Evolutionary conservation across 2,113 vertebrate species (phyloP), one percentile per base, ranked within the genome.

Genomic region (Hippopotamus amphibius): DNA sequence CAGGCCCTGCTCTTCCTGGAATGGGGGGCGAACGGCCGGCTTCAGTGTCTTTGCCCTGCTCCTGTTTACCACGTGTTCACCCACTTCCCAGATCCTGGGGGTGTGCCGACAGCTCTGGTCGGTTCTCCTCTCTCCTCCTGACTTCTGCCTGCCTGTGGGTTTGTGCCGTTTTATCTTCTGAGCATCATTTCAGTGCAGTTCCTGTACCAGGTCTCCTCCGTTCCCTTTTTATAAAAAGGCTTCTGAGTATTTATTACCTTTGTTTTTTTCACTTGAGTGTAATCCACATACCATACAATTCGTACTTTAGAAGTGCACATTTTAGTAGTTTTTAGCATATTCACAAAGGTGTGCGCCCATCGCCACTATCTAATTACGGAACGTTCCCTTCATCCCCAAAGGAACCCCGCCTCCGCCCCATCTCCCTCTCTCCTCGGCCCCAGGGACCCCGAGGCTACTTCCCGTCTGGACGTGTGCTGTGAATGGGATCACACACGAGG

Each of bases 401-500:
- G 72, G n/a, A 59, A 9, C 37, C 41, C 17, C 37, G 0, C 2
- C 0, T 41, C 37, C 68, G 5, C 22, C 24, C 2, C 43, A 26
- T n/a, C 0, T 11, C 80, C 43, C 57, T 50, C 66, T 26, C 59
- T 22, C 43, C 55, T 22, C 43, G 48, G 11, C 43, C 55, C 43
- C 30, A 26, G 66, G 43, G 7, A 16, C 41, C 11, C 1, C 7
- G 21, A 30, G 55, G 9, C 55, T 3, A 10, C 80, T 11, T 30
- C n/a, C 24, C 2, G 80, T 30, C 71, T 6, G 33, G 48, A 57
- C 3, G 0, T 37, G 14, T 59, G 61, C 43, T 48, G 22, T 30
- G 1, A 11, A 2, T 3, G 30, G 37, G 61, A 26, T 11, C 50
- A 4, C 5, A 46, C 30, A 5, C 1, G 8, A 1, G 33, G 24